These are phyloP conservation scores for Carcharodon carcharias DNA, from an alignment of 2,797 vertebrate genomes.

Conservation along the genomic window DNA sequence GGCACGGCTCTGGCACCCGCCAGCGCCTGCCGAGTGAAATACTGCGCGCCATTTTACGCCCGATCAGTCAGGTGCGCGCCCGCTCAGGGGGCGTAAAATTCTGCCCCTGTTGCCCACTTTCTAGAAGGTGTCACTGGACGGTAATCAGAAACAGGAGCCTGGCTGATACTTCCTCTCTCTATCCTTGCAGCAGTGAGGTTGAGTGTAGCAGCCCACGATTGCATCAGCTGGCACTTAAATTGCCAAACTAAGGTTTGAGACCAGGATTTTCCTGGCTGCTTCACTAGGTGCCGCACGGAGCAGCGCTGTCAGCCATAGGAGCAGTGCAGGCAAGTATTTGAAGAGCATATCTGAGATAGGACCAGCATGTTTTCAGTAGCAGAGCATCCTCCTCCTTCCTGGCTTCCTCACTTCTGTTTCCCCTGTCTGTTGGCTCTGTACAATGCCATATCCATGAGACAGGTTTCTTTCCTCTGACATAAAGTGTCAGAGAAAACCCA, in stretches of 20 bases:
- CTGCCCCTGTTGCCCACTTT: background rate
- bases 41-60: too few relatives aligned
- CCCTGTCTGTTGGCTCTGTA: background rate
- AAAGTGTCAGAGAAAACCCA: conserved; percentile 45
- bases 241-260: background rate
- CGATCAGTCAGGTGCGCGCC: too few relatives aligned
- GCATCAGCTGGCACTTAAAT: background rate
- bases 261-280: background rate
- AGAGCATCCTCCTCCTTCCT: background rate
- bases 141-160: background rate
- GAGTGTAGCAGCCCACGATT: background rate
- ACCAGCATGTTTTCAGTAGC: background rate
- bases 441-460: background rate
- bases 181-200: background rate
- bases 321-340: background rate
- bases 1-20: too few relatives aligned
- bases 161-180: background rate
- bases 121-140: background rate
- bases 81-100: too few relatives aligned
- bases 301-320: background rate
- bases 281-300: background rate
- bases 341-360: background rate
- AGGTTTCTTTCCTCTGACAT: background rate
- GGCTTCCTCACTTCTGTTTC: background rate
- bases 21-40: too few relatives aligned